These are phyloP conservation scores for Dromius quadrimaculatus DNA, from an alignment of 2,888 invertebrate genomes.

Conservation along the genomic window DNA sequence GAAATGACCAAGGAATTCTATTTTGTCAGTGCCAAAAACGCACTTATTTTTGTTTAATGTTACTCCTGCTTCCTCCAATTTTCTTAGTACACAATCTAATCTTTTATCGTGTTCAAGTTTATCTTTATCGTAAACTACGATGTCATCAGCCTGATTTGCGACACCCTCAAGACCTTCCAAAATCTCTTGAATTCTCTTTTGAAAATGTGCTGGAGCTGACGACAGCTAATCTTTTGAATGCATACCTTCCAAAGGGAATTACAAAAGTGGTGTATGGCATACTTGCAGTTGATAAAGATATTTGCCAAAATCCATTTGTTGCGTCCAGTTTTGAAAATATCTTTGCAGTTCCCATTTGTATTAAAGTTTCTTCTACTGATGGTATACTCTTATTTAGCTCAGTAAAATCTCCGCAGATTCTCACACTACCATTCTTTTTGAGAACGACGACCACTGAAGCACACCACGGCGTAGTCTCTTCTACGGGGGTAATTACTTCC, in stretches of 20 bases:
- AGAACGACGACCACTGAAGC: slow-evolving; percentile 29
- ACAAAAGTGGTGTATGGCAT: slow-evolving; percentile 56
- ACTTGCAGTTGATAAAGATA: slow-evolving; percentile 55
- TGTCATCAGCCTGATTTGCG: slow-evolving; percentile 52
- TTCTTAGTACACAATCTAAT: neutral
- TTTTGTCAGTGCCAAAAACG: slow-evolving; percentile 4
- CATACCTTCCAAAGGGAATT: slow-evolving; percentile 58
- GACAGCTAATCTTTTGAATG: slow-evolving; percentile 56
- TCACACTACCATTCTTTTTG: slow-evolving; percentile 51
- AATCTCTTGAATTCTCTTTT: slow-evolving; percentile 53
- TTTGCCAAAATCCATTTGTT: slow-evolving; percentile 57
- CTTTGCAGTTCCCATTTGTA: slow-evolving; percentile 55
- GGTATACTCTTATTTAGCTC: slow-evolving; percentile 57
- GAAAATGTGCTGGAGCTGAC: slow-evolving; percentile 57
- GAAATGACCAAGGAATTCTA: no score
- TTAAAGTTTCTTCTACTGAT: slow-evolving; percentile 57
- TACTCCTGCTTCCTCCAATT: neutral
- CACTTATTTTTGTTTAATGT: slow-evolving; percentile 2
- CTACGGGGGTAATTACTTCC: neutral
- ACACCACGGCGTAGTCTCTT: neutral
- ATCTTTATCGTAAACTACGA: slow-evolving; percentile 19
- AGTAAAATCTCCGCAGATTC: slow-evolving; percentile 57
- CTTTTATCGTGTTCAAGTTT: neutral
- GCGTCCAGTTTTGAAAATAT: slow-evolving; percentile 56
- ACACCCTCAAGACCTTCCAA: slow-evolving; percentile 53